These are phyloP conservation scores for Eospalax fontanierii DNA, from an alignment of 2,797 vertebrate genomes.

Conservation along the genomic window DNA sequence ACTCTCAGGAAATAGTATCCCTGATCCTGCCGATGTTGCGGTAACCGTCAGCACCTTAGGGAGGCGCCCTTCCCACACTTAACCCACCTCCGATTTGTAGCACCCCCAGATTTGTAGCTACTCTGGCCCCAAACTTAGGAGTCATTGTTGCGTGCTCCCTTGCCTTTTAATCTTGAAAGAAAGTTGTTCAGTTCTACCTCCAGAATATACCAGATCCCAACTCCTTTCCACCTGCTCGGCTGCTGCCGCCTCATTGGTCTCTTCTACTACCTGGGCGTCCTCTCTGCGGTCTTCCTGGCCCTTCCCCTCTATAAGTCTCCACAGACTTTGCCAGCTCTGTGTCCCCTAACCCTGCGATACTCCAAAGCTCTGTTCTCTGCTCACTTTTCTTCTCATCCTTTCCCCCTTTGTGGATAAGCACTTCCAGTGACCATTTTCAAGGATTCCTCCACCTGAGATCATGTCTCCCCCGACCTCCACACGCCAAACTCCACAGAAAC, in stretches of 20 bases:
- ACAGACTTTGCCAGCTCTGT: background rate
- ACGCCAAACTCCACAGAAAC: slow-evolving; percentile 16
- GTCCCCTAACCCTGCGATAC: background rate
- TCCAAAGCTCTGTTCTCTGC: background rate
- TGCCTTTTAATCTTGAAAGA: background rate
- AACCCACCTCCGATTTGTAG: background rate
- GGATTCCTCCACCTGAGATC: background rate
- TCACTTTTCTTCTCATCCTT: background rate
- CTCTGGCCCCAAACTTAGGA: background rate
- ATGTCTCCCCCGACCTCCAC: background rate
- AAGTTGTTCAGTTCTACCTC: background rate
- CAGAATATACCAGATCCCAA: background rate
- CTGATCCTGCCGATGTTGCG: background rate
- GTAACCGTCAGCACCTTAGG: background rate
- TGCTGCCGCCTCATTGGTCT: background rate
- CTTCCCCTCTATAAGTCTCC: background rate
- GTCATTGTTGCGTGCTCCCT: background rate
- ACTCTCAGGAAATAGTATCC: background rate
- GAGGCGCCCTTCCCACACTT: background rate
- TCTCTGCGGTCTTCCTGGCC: background rate
- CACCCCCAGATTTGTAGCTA: background rate
- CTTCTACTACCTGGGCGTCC: background rate
- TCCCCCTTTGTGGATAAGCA: background rate
- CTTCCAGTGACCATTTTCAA: background rate
- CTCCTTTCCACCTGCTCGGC: background rate